phyloP scores from a whole-genome alignment of 1,140 invertebrate genomes.

The Adelges cooleyi region DNA sequence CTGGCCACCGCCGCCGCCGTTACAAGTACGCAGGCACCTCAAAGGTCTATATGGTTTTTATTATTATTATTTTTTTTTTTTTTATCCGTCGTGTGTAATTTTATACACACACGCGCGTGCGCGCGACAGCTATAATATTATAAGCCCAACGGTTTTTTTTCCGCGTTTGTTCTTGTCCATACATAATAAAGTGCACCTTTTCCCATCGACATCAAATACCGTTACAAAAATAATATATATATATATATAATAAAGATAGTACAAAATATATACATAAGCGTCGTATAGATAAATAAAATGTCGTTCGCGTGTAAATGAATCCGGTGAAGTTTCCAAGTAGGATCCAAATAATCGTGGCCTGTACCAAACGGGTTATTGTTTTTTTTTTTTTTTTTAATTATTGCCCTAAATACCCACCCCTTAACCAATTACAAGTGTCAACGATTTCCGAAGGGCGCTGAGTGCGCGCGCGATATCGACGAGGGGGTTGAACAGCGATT shows the following conservation, averaged over 20 bases:
- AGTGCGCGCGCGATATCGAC: neutral
- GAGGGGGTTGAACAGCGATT: slow-evolving; percentile 13
- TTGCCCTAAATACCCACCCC: no score
- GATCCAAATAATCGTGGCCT: no score
- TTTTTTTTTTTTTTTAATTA: no score
- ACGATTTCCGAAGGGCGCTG: neutral
- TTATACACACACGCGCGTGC: neutral
- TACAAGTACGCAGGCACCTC: slow-evolving; percentile 22
- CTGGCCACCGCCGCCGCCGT: slow-evolving; percentile 24
- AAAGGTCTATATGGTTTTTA: slow-evolving; percentile 26
- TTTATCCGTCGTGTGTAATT: slow-evolving; percentile 8
- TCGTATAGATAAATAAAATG: no score
- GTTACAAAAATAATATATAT: no score
- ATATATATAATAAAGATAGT: no score
- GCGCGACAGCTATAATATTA: neutral
- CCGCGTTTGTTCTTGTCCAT: slow-evolving; percentile 13
- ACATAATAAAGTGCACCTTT: no score
- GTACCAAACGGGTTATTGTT: no score
- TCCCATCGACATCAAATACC: no score
- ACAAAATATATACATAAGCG: no score
- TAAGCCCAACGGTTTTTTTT: slow-evolving; percentile 28
- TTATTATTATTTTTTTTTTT: slow-evolving; percentile 12
- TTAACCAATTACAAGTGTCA: slow-evolving; percentile 7
- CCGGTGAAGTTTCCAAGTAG: no score
- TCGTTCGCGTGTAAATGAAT: no score